Conservation (phyloP, 2,797 vertebrate genomes). For the Sebastes aleutianus region DNA sequence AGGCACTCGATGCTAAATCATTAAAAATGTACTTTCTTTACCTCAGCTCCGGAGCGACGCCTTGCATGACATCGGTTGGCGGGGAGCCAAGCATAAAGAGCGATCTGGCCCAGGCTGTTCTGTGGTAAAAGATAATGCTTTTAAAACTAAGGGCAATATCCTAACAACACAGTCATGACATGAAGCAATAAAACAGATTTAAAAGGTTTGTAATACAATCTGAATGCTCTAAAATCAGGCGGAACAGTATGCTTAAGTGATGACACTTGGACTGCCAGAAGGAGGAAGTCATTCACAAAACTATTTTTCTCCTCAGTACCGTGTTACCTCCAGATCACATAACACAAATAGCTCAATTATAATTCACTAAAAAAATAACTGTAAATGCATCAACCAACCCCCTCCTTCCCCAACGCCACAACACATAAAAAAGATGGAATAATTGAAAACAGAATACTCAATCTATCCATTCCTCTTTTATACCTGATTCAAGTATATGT, state of each 20-base stretch:
- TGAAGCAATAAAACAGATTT: conserved; percentile 48
- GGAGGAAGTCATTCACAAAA: conserved; percentile 10
- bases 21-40: conserved; percentile 75
- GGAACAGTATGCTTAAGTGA: conserved; percentile 20
- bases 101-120: neutral
- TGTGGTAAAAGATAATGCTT: conserved; percentile 50
- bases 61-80: conserved; percentile 58
- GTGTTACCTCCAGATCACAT: neutral
- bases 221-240: conserved; percentile 28
- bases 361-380: neutral
- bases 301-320: neutral
- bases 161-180: conserved; percentile 39
- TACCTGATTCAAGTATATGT: neutral
- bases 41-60: conserved; percentile 51
- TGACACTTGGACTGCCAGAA: conserved; percentile 4
- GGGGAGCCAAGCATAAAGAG: conserved; percentile 41
- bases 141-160: conserved; percentile 47
- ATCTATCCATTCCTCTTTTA: neutral
- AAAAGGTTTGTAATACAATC: conserved; percentile 49
- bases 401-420: fast-evolving
- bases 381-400: neutral
- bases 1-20: conserved; percentile 75
- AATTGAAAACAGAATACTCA: neutral
- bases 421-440: neutral
- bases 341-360: neutral